Conservation (phyloP, 2,888 invertebrate species). For the Microplitis manilae region DNA sequence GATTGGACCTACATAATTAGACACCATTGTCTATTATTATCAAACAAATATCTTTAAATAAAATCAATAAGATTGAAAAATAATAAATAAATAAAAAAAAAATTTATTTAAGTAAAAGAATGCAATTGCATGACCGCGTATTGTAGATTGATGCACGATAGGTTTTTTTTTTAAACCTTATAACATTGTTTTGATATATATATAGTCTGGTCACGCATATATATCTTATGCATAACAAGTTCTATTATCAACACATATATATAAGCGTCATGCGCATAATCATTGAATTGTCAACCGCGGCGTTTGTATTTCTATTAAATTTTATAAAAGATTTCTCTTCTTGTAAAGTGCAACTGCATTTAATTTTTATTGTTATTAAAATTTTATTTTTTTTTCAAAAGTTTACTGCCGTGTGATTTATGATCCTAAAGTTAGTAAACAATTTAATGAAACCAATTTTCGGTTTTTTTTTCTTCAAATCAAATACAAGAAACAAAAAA, state of each 20-base stretch:
- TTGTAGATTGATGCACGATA: too few relatives aligned
- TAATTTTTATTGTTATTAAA: neutral
- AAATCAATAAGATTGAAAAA: slow-evolving; percentile 38
- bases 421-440: too few relatives aligned
- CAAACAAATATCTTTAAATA: slow-evolving; percentile 38
- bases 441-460: too few relatives aligned
- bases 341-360: neutral
- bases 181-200: too few relatives aligned
- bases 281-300: slow-evolving; percentile 35
- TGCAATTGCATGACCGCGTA: too few relatives aligned
- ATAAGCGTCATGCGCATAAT: slow-evolving; percentile 47
- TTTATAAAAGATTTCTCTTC: neutral
- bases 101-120: neutral
- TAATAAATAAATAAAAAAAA: slow-evolving; percentile 16
- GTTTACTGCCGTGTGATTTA: too few relatives aligned
- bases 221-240: slow-evolving; percentile 60
- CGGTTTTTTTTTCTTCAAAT: too few relatives aligned
- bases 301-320: neutral
- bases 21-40: slow-evolving; percentile 45
- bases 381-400: neutral
- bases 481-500: too few relatives aligned
- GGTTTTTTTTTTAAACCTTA: too few relatives aligned
- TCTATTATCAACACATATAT: slow-evolving; percentile 50
- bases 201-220: slow-evolving; percentile 51
- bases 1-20: slow-evolving; percentile 58